phyloP scores from a whole-genome alignment of 2,888 invertebrate species.

The Eretmocerus hayati region DNA sequence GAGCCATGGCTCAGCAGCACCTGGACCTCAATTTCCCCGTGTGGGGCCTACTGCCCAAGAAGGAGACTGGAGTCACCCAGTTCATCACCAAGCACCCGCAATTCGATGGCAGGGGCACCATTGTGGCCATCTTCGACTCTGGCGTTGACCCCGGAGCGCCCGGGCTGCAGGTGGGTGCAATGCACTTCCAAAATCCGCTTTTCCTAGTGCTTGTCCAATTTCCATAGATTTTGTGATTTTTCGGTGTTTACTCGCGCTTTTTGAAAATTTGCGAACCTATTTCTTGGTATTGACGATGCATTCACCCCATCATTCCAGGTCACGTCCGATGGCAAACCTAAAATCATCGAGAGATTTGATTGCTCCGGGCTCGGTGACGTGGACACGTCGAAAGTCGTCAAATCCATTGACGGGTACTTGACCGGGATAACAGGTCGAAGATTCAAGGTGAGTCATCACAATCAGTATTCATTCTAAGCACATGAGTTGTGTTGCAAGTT shows the following conservation, averaged over 20 bases:
- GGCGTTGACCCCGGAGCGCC: conserved; percentile 95
- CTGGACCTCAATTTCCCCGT: conserved; percentile 64
- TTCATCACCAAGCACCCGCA: conserved; percentile 83
- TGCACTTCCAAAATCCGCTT: not conserved
- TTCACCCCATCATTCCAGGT: conserved; percentile 52
- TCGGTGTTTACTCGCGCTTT: not conserved
- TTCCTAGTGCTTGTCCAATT: too few relatives aligned
- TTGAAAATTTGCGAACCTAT: too few relatives aligned
- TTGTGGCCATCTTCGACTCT: conserved; percentile 95
- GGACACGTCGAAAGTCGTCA: conserved; percentile 73
- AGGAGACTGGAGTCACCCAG: conserved; percentile 83
- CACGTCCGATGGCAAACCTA: conserved; percentile 81
- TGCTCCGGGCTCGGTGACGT: conserved; percentile 97
- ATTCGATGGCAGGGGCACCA: conserved; percentile 84
- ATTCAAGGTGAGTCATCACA: conserved; percentile 64
- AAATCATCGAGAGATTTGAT: conserved; percentile 91
- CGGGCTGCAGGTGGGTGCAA: conserved; percentile 72
- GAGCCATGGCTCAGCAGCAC: conserved; percentile 17
- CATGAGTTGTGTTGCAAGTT: too few relatives aligned
- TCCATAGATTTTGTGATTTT: too few relatives aligned
- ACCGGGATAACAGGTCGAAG: conserved; percentile 82
- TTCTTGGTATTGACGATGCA: not conserved
- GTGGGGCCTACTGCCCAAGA: conserved; percentile 84
- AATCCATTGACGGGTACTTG: conserved; percentile 62
- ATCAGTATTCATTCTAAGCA: too few relatives aligned